A percentile compares a stretch with the other conserved stretches of the same genome.
Conservation (phyloP, 2,888 invertebrate species). For the Podotricha telesiphe region DNA sequence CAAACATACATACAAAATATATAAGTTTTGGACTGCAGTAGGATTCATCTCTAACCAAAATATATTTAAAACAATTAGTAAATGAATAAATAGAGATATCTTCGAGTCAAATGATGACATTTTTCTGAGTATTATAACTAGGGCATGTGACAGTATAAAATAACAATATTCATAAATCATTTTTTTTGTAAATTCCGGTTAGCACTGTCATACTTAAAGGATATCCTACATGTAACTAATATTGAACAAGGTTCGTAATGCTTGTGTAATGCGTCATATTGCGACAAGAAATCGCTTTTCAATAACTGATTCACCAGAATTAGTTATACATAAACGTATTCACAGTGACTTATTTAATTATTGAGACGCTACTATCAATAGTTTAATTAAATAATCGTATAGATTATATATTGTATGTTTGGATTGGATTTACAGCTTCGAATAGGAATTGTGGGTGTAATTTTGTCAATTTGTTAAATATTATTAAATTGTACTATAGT, state of each 20-base stretch:
- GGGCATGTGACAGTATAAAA: not conserved
- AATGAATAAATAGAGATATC: no score
- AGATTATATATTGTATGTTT: not conserved
- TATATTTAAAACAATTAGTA: no score
- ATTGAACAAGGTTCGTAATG: constrained; percentile 19
- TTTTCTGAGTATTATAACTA: not conserved
- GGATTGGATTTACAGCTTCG: not conserved
- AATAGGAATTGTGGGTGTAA: no score
- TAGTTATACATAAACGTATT: not conserved
- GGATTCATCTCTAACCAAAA: no score
- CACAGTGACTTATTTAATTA: constrained; percentile 1
- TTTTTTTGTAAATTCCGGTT: not conserved
- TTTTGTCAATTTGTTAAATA: no score
- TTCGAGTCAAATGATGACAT: no score
- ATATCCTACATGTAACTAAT: constrained; percentile 19
- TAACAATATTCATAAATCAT: not conserved
- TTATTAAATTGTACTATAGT: no score
- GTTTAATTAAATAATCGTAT: not conserved
- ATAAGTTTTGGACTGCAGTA: no score
- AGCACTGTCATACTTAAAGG: constrained; percentile 15
- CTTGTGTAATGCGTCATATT: constrained; percentile 20
- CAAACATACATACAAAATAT: no score
- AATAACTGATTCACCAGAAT: constrained; percentile 6
- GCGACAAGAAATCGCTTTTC: constrained; percentile 17
- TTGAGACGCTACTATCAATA: not conserved